Evolutionary conservation across 2,113 vertebrate species (phyloP).

Genomic region (Anolis carolinensis): DNA sequence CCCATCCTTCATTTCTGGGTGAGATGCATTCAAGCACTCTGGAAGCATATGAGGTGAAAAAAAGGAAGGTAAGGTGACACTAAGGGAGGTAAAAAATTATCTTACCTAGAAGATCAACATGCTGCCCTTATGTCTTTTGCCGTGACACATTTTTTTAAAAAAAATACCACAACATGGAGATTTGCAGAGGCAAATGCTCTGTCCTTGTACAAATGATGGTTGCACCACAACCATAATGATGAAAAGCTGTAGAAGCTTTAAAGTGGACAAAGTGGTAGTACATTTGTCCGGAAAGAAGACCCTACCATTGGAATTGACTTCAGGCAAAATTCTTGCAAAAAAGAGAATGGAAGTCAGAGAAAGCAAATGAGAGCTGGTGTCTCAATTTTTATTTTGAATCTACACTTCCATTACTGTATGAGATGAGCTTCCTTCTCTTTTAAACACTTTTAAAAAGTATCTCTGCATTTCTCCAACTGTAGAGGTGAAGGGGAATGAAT

Average conservation of each 20-base stretch:
- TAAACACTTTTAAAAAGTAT: conserved; percentile 15
- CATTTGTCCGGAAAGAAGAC: background rate
- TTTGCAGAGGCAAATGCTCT: background rate
- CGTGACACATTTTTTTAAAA: background rate
- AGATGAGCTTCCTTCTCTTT: conserved; percentile 27
- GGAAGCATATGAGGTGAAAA: too few relatives aligned
- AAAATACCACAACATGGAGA: too few relatives aligned
- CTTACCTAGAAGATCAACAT: too few relatives aligned
- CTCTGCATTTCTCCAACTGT: conserved; percentile 41
- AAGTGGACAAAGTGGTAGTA: background rate
- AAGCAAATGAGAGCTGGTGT: background rate
- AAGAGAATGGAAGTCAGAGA: too few relatives aligned
- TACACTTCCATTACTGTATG: background rate
- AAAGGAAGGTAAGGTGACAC: too few relatives aligned
- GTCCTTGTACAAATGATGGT: background rate
- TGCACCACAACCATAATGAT: background rate
- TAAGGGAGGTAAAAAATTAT: too few relatives aligned
- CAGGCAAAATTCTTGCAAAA: background rate
- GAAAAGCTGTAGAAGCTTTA: background rate
- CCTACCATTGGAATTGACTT: background rate
- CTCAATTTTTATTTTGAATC: background rate
- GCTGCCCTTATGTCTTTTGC: background rate
- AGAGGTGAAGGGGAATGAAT: conserved; percentile 44
- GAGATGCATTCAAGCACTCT: too few relatives aligned
- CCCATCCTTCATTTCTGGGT: too few relatives aligned